Base-by-base conservation (phyloP, 2,797 vertebrate genomes). In the Hybognathus amarus region DNA sequence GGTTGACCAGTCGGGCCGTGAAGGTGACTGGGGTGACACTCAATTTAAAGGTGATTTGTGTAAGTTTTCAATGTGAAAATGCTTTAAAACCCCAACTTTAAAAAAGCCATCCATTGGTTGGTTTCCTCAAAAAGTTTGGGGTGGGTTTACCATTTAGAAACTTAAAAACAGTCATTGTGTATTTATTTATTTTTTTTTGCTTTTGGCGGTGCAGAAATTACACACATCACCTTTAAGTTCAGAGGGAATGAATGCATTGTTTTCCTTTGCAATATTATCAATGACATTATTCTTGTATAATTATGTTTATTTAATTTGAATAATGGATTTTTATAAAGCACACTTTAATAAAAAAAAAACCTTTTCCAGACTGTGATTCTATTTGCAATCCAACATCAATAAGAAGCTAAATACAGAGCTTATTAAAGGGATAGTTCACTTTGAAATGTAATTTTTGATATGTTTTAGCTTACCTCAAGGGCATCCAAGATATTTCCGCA, bases 301-400 rank as follows among this genome's bases (percentile, higher is more conserved):
- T 50, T 76, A 42, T 83, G 67, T 89, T 69, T 66, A 47, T 85
- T 86, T 90, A 90, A 90, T 89, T 88, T 83, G 87, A 88, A 89
- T 52, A 89, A 85, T 90, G 83, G 56, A 84, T 82, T 81, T 81
- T 92, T 92, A 89, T 87, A 85, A 88, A 83, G 70, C 90, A 92
- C 91, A 88, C 69, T 56, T 93, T 91, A 84, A 94, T 38, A 12
- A 3, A 3, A 1, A 85, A 83, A 88, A 22, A 75, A 42, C 1
- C 20, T 36, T 27, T 54, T 6, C n/a, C n/a, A 33, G 42, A 33
- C 15, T 61, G 15, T 27, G 33, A 56, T 54, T 56, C 10, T 74
- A 56, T 61, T 77, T 68, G n/a, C 33, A 20, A 38, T 75, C 20
- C 33, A 40, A 38, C 33, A 56, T 36, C 27, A 64, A 50, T 36